Evolutionary conservation across 1,140 invertebrate genomes (phyloP), one percentile per base, ranked within the genome.

Genomic region (Nixonia krombeini): DNA sequence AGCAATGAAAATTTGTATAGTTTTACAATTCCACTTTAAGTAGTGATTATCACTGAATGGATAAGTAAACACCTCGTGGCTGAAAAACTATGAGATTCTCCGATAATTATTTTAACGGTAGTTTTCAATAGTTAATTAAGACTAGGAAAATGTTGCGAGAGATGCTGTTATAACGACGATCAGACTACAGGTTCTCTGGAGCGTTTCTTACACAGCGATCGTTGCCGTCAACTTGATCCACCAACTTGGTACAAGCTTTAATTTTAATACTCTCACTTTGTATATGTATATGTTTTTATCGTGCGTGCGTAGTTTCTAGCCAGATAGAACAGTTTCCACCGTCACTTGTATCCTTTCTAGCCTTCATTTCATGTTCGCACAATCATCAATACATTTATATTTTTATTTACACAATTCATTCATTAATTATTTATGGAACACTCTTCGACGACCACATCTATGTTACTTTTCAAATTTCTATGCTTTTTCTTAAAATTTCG

Each of bases 401-500:
- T 13, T 15, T 55, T 28, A 5, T 46, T 12, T 50, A 50, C 62
- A 41, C 41, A 0, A 31, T 12, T 63, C 16, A 16, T 40, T 45
- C 40, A 41, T 53, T 47, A 21, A 1, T 21, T 49, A 18, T 28
- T 47, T 5, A 51, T 49, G 44, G 26, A 2, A n/a, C 31, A 53
- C 53, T 53, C 52, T 56, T 52, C 28, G 47, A 51, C 59, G 45
- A 50, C 52, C 44, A 38, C 65, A 63, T 69, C 49, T 47, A 49
- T 35, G 61, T 64, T 58, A 10, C 42, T 51, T 29, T 45, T 21
- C n/a, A 29, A n/a, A 33, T 61, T 69, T 57, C 21, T 50, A 64
- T 57, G 46, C 61, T 61, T 65, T 50, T 79, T 83, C 74, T 80
- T 73, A 73, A 75, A 66, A 77, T 59, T 74, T 74, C 68, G 79